phyloP scores from a whole-genome alignment of 2,113 vertebrate genomes.

The Fulmarus glacialis region DNA sequence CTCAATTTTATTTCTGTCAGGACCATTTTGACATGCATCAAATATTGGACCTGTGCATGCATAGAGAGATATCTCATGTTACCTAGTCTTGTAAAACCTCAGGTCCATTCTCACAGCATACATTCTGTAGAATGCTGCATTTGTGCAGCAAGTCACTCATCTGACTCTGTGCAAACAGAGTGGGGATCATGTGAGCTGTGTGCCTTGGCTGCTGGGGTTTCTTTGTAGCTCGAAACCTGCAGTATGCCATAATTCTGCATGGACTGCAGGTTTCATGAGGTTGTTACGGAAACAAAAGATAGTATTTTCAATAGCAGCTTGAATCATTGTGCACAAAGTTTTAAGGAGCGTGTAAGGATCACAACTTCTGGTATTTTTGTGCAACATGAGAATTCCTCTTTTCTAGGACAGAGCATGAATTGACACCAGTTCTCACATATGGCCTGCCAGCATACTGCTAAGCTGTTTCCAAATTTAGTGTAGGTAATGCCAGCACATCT shows the following conservation, averaged over 20 bases:
- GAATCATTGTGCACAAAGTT: neutral
- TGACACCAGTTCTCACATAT: neutral
- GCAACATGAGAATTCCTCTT: neutral
- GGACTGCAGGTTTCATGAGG: neutral
- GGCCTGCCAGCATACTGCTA: neutral
- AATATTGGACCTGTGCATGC: neutral
- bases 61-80: neutral
- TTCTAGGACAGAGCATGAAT: neutral
- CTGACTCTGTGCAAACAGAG: no score
- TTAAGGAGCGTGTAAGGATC: neutral
- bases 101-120: neutral
- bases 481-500: neutral
- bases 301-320: neutral
- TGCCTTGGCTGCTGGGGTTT: neutral
- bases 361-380: neutral
- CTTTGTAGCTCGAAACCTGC: neutral
- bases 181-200: neutral
- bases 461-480: neutral
- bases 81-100: neutral
- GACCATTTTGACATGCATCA: neutral
- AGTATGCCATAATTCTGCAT: neutral
- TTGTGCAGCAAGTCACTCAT: neutral
- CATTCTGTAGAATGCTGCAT: neutral
- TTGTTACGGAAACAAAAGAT: neutral
- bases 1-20: neutral